A percentile compares a stretch with the other conserved stretches of the same genome.
Conservation (phyloP, 2,797 vertebrate species). For the Channa striata region DNA sequence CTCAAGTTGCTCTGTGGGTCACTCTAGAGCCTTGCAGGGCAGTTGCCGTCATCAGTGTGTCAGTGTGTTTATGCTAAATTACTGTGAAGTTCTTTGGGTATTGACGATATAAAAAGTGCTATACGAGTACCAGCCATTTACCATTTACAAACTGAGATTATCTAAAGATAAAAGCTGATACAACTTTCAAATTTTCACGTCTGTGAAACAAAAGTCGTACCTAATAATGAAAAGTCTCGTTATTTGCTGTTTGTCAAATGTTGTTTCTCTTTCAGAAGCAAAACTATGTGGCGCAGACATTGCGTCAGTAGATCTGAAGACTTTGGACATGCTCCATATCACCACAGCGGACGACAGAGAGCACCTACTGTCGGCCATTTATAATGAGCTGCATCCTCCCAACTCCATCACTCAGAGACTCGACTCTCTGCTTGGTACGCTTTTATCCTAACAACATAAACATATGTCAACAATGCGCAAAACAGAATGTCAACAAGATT, state of each 20-base stretch:
- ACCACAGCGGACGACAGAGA: slow-evolving; percentile 78
- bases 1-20: too few relatives aligned
- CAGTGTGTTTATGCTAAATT: too few relatives aligned
- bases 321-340: slow-evolving; percentile 79
- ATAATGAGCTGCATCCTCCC: slow-evolving; percentile 81
- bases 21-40: too few relatives aligned
- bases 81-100: too few relatives aligned
- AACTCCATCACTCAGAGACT: slow-evolving; percentile 71
- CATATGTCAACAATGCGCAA: background rate
- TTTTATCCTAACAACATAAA: slow-evolving; percentile 1
- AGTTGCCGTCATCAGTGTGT: too few relatives aligned
- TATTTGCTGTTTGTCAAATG: background rate
- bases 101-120: too few relatives aligned
- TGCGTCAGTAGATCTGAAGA: slow-evolving; percentile 76
- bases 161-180: too few relatives aligned
- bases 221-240: background rate
- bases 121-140: too few relatives aligned
- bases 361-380: slow-evolving; percentile 81
- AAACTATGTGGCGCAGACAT: slow-evolving; percentile 82
- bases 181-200: background rate
- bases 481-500: background rate
- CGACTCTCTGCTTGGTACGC: slow-evolving; percentile 77
- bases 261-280: slow-evolving; percentile 70
- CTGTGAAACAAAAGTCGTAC: background rate
- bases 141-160: too few relatives aligned